phyloP scores from a whole-genome alignment of 1,140 invertebrate species.

The Riptortus pedestris region DNA sequence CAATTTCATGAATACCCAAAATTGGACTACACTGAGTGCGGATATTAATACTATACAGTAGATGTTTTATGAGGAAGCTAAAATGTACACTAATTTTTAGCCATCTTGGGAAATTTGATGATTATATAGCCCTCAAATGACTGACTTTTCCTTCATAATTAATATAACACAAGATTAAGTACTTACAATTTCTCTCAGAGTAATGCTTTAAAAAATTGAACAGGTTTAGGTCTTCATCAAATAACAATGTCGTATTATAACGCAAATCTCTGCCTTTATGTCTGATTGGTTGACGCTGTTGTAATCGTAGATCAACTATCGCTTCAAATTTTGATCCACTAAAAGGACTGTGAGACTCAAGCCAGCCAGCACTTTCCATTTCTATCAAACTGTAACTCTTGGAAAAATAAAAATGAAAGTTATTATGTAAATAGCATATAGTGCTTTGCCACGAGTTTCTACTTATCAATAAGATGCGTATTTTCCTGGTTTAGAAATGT shows the following conservation, averaged over 20 bases:
- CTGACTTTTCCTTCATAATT: too few relatives aligned
- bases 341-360: slow-evolving; percentile 6
- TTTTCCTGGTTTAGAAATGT: too few relatives aligned
- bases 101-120: too few relatives aligned
- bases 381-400: slow-evolving; percentile 18
- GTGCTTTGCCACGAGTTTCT: too few relatives aligned
- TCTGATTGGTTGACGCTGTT: slow-evolving; percentile 19
- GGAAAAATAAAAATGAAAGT: background rate
- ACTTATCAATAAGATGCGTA: too few relatives aligned
- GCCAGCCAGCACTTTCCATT: slow-evolving; percentile 23
- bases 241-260: slow-evolving; percentile 18
- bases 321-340: slow-evolving; percentile 20
- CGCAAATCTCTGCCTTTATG: slow-evolving; percentile 18
- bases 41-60: too few relatives aligned
- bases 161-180: too few relatives aligned
- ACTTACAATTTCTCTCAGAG: slow-evolving; percentile 23
- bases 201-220: slow-evolving; percentile 11
- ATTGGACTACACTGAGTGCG: too few relatives aligned
- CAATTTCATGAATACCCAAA: too few relatives aligned
- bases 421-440: background rate
- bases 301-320: slow-evolving; percentile 19
- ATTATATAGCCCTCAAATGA: too few relatives aligned
- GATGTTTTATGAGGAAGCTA: too few relatives aligned
- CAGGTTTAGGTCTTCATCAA: background rate
- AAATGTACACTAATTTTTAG: too few relatives aligned